phyloP scores from a whole-genome alignment of 2,888 invertebrate species.

The Petrolisthes cinctipes region DNA sequence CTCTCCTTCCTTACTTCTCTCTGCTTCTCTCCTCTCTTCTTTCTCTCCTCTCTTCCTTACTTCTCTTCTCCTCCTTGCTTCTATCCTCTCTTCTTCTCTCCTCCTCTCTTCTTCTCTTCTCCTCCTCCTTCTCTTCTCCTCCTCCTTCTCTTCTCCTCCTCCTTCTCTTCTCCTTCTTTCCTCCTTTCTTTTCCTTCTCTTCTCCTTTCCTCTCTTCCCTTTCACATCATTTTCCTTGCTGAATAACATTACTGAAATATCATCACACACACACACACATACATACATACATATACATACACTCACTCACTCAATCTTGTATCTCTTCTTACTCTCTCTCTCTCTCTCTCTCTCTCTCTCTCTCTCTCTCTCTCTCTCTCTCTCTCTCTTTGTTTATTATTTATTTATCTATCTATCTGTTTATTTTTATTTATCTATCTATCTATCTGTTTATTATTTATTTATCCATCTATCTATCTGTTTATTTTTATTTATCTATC shows the following conservation, averaged over 20 bases:
- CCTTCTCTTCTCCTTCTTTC: neutral
- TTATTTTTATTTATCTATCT: too few species aligned
- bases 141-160: neutral
- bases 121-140: neutral
- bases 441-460: too few species aligned
- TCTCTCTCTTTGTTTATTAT: too few species aligned
- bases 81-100: neutral
- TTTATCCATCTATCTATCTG: too few species aligned
- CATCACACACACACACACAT: neutral
- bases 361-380: neutral
- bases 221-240: neutral
- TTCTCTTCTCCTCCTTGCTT: neutral
- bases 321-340: conserved; percentile 4
- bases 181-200: neutral
- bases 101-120: neutral
- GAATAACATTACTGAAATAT: too few species aligned
- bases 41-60: too few species aligned
- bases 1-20: too few species aligned
- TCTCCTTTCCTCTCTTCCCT: conserved; percentile 3
- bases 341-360: neutral
- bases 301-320: too few species aligned
- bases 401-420: too few species aligned
- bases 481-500: too few species aligned
- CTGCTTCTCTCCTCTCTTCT: too few species aligned
- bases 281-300: too few species aligned